Evolutionary conservation across 2,113 vertebrate species (phyloP), one percentile per base, ranked within the genome.

Genomic region (Sylvilagus bachmani): DNA sequence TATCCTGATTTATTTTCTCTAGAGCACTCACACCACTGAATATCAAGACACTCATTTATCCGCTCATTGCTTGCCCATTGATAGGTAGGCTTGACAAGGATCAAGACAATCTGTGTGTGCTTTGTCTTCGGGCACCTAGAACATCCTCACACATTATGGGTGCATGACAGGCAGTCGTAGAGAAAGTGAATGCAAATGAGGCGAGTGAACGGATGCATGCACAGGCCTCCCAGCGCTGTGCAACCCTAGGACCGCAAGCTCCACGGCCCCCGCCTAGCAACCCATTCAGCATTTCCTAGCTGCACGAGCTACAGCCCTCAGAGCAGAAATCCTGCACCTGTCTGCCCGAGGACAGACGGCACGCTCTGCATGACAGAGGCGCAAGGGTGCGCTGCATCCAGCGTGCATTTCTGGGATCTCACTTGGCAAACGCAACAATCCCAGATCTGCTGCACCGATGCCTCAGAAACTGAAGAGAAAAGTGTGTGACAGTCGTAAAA

Each of bases 101-200:
- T 5, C 13, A 25, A 78, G 14, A 49, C 29, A 11, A 3, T 49
- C 13, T 24, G 19, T 49, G 2, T 6, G 49, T 38, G 21, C 24
- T 44, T 51, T 51, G 24, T 78, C 49, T 58, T 83, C 70, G 10
- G 25, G 49, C 0, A 2, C 62, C 71, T 61, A 36, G 27, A 75
- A 55, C 5, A n/a, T 1, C 3, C 16, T 49, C 25, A 2, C 53
- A 71, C 4, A 4, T 6, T 6, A 12, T 0, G 17, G 33, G 61
- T 0, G 0, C 78, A 49, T 13, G 36, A 7, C 2, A 33, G 14
- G 4, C 24, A 16, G 66, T 53, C 21, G 6, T 4, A 74, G n/a
- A 29, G 10, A 44, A n/a, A 33, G 24, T 24, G 78, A 81, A 51
- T 55, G 49, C 13, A 17, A 31, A 10, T 6, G 29, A 51, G 49